phyloP scores from a whole-genome alignment of 2,113 vertebrate genomes.

The Danio rerio region GRCz12tu NC_133192.1:26051501-26052000 shows the following conservation, averaged over 20 bases:
- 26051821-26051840: not conserved
- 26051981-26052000: too few species aligned
- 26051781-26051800: constrained; percentile 81
- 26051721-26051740: constrained; percentile 84
- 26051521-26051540: not conserved
- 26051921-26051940: too few species aligned
- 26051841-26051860: not conserved
- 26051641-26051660: constrained; percentile 37
- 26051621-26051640: not conserved
- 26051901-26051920: too few species aligned
- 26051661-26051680: constrained; percentile 48
- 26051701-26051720: constrained; percentile 82
- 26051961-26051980: too few species aligned
- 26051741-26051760: constrained; percentile 83
- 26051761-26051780: constrained; percentile 81
- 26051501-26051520: not conserved
- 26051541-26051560: not conserved
- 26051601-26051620: constrained; percentile 15
- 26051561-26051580: not conserved
- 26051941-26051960: too few species aligned
- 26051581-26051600: constrained; percentile 11
- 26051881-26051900: too few species aligned
- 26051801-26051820: constrained; percentile 72
- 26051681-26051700: constrained; percentile 68
- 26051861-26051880: not conserved